A percentile compares a stretch with the other conserved stretches of the same genome.
These are phyloP conservation scores for Pedetes capensis DNA, from an alignment of 2,113 vertebrate species.

Conservation along the genomic window DNA sequence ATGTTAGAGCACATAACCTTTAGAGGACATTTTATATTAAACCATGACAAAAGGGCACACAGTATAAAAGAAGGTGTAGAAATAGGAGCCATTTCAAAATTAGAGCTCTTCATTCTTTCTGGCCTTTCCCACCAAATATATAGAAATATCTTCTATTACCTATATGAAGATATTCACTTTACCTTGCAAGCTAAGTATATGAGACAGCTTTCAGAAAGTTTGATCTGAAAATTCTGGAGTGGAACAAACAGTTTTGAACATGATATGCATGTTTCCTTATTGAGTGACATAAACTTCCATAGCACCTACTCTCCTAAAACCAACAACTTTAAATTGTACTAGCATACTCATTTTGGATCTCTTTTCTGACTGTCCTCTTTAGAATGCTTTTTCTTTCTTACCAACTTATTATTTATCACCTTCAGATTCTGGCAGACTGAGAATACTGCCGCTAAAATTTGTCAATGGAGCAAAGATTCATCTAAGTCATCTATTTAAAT, in stretches of 20 bases:
- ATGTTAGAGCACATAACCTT: no score
- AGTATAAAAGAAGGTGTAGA: conserved; percentile 37
- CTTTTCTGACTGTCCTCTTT: conserved; percentile 1
- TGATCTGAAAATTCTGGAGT: neutral
- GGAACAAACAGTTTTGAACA: neutral
- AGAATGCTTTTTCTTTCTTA: neutral
- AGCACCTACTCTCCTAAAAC: neutral
- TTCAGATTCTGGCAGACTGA: conserved; percentile 26
- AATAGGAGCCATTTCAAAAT: neutral
- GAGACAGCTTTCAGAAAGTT: conserved; percentile 15
- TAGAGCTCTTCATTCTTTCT: neutral
- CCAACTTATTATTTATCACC: conserved; percentile 18
- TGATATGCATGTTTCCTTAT: neutral
- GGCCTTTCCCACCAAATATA: neutral
- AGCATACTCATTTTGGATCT: neutral
- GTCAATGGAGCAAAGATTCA: conserved; percentile 42
- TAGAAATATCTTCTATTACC: neutral
- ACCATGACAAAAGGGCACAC: no score
- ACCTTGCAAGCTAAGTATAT: conserved; percentile 2
- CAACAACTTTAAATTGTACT: neutral
- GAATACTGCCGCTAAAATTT: conserved; percentile 11
- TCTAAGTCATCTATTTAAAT: conserved; percentile 49
- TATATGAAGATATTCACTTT: neutral
- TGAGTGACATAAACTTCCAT: neutral
- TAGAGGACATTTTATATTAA: no score